These are phyloP conservation scores for Karalla daura DNA, from an alignment of 2,797 vertebrate genomes.

Conservation along the genomic window DNA sequence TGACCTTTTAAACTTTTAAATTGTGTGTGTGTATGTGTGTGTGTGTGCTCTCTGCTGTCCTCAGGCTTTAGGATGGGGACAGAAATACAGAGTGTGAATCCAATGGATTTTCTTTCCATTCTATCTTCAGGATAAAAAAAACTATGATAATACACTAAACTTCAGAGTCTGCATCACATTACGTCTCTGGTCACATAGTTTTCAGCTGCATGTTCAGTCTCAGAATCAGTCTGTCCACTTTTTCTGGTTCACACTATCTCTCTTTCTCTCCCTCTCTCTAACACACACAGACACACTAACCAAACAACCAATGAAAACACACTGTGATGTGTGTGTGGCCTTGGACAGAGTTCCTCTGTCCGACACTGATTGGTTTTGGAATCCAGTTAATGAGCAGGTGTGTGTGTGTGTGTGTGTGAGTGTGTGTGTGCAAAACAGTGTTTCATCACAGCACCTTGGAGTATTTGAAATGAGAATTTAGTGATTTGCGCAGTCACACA, in stretches of 20 bases:
- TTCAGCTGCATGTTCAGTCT: no score
- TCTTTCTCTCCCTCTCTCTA: no score
- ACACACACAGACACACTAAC: slow-evolving; percentile 31
- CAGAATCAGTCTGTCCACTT: slow-evolving; percentile 31
- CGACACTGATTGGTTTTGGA: slow-evolving; percentile 73
- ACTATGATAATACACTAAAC: no score
- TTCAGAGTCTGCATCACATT: no score
- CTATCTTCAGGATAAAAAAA: no score
- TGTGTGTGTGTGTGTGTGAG: slow-evolving; percentile 55
- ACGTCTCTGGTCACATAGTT: no score
- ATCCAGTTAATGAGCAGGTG: slow-evolving; percentile 77
- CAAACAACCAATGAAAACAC: slow-evolving; percentile 31
- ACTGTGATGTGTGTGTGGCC: slow-evolving; percentile 26
- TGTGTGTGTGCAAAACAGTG: slow-evolving; percentile 28
- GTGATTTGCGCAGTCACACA: slow-evolving; percentile 48
- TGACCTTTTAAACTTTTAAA: slow-evolving; percentile 1
- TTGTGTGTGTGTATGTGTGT: slow-evolving; percentile 12
- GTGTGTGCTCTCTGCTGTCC: slow-evolving; percentile 15
- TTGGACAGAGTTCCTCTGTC: slow-evolving; percentile 62
- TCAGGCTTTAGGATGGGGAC: slow-evolving; percentile 42
- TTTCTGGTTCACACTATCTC: slow-evolving; percentile 34
- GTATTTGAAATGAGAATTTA: slow-evolving; percentile 83
- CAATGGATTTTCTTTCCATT: background rate
- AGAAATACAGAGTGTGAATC: slow-evolving; percentile 2
- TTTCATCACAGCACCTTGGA: slow-evolving; percentile 73